Evolutionary conservation across 2,888 invertebrate genomes (phyloP), one percentile per base, ranked within the genome.

Genomic region (Sarcophaga carnaria): DNA sequence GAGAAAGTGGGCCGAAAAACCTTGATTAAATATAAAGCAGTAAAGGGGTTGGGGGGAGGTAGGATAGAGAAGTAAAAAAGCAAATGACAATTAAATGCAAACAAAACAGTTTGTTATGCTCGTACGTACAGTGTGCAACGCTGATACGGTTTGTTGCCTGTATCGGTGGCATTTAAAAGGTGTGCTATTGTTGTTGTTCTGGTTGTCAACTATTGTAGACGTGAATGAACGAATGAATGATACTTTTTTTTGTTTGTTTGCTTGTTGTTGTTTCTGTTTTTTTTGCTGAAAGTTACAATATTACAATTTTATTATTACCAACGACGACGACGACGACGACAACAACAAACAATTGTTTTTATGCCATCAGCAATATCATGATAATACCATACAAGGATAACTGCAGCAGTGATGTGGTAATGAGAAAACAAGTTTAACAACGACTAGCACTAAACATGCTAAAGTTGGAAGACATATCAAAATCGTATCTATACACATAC

Each of bases 1-100:
- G 2, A 37, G 8, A 27, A 1, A n/a, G 8, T 4, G n/a, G 20
- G 8, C 69, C 14, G 25, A 37, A 59, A 47, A 79, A 75, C 74
- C 83, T 75, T 83, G 75, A 79, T 83, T 67, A 63, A 83, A 79
- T 63, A 63, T 6, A 62, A 54, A 59, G 22, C 6, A 8, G 11
- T 25, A 20, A 5, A 54, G 14, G 10, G 17, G 17, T n/a, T n/a
- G 12, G 49, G 0, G 14, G 14, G 11, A 49, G 54, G 0, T 49
- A 49, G 37, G 37, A 37, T 37, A 2, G 37, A 10, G 8, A 10
- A 2, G 8, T 2, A 37, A 37, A 37, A 54, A 54, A 12, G 12
- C 17, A 4, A 54, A 54, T 17, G 54, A 54, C 54, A 54, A 54
- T 54, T 54, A 54, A 54, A 54, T 54, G 54, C 17, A 17, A 14